A percentile compares a stretch with the other conserved stretches of the same genome.
Conservation (phyloP, 2,888 invertebrate genomes). For the Ormyrus labotus region DNA sequence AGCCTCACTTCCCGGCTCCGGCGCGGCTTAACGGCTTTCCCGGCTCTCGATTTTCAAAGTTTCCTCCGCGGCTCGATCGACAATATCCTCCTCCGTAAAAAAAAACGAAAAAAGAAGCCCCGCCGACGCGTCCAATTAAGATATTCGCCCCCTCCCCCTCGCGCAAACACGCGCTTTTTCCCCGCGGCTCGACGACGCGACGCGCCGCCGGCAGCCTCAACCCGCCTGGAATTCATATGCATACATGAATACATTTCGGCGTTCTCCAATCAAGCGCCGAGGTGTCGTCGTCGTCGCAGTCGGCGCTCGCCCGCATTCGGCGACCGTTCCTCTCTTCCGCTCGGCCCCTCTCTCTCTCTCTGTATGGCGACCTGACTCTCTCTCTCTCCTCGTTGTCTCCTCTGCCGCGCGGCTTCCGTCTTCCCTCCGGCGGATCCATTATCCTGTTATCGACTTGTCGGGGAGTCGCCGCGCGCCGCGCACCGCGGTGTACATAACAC, state of each 20-base stretch:
- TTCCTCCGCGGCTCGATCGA: no score
- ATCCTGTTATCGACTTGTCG: no score
- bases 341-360: no score
- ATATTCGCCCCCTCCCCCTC: conserved; percentile 61
- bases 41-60: no score
- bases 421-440: background rate
- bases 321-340: background rate
- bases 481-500: no score
- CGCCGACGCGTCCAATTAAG: conserved; percentile 67
- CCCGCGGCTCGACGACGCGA: no score
- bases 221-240: conserved; percentile 72
- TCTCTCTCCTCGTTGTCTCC: background rate
- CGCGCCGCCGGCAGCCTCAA: background rate
- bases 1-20: no score
- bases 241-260: conserved; percentile 74
- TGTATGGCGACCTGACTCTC: no score
- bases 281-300: conserved; percentile 37
- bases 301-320: background rate
- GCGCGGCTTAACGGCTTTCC: no score
- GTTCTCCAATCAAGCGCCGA: conserved; percentile 71
- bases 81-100: background rate
- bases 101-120: background rate
- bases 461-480: no score
- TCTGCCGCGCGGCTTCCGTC: background rate
- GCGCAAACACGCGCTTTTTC: background rate